Base-by-base conservation (phyloP, 2,797 vertebrate species). In the Intellagama lesueurii region DNA sequence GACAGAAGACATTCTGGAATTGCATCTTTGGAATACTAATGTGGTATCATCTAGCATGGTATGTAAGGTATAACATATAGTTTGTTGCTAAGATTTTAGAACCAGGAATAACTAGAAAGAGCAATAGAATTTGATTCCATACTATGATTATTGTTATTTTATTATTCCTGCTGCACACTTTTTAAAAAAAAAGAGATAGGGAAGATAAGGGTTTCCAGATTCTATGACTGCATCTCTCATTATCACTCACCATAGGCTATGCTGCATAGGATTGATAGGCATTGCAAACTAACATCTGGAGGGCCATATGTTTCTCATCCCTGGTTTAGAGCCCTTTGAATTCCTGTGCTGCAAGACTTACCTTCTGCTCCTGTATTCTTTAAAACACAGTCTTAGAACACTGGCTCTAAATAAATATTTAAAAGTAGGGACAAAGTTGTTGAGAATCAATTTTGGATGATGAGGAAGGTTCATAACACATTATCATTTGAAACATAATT, bases 101-200 rank as follows among this genome's bases (percentile, higher is more conserved):
- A 69, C 16, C 5, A 32, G 56, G n/a, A 56, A 52, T 35, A 35
- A 52, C 4, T 49, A 35, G 49, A 75, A 84, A 35, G 70, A 75
- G 22, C 76, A 80, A 79, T 52, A 80, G 66, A 79, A 69, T 87
- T 52, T 80, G n/a, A 47, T 79, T 24, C 76, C 60, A 49, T 47
- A 66, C 35, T 40, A 9, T 32, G 26, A 78, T 78, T 26, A 49
- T 24, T 16, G 26, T 64, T 47, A 52, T 35, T 4, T 19, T 73
- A 7, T 28, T 7, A 49, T 60, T 76, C 56, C 32, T 76, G 72
- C 52, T 44, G 24, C 40, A 30, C 32, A 85, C 60, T 40, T 70
- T 24, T n/a, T n/a, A n/a, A n/a, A n/a, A 69, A 44, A 68, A 24
- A 26, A 32, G n/a, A 73, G 5, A 32, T 5, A 19, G n/a, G n/a